These are phyloP conservation scores for Frankliniella fusca DNA, from an alignment of 2,888 invertebrate species.

Conservation along the genomic window DNA sequence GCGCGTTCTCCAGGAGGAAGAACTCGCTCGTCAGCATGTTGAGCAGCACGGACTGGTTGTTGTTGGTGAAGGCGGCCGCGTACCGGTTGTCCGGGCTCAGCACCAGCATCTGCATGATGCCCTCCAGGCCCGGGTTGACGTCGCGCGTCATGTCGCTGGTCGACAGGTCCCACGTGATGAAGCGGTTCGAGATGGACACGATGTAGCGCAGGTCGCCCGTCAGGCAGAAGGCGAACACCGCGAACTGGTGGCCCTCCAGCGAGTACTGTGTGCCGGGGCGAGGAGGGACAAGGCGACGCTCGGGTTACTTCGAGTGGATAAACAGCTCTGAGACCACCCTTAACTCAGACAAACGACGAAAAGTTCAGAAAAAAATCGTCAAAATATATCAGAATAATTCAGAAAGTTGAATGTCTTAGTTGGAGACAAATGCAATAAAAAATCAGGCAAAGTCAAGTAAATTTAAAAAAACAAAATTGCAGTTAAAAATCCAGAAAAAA, in stretches of 20 bases:
- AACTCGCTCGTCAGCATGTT: conserved; percentile 94
- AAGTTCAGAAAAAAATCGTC: too few species aligned
- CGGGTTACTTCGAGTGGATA: too few species aligned
- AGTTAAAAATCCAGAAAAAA: too few species aligned
- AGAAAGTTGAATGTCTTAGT: too few species aligned
- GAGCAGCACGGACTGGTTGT: conserved; percentile 86
- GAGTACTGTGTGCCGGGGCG: conserved; percentile 66
- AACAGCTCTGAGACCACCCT: too few species aligned
- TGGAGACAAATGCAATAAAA: too few species aligned
- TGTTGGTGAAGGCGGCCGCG: conserved; percentile 93
- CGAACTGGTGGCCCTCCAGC: conserved; percentile 96
- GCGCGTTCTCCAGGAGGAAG: conserved; percentile 77
- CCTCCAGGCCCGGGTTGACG: conserved; percentile 88
- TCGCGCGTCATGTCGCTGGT: conserved; percentile 93
- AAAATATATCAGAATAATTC: too few species aligned
- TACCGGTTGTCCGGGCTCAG: conserved; percentile 93
- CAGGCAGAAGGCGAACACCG: conserved; percentile 86
- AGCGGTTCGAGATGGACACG: conserved; percentile 92
- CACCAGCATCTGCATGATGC: conserved; percentile 91
- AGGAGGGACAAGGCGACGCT: too few species aligned
- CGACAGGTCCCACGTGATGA: conserved; percentile 94
- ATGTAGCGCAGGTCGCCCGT: conserved; percentile 89
- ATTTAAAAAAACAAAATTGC: too few species aligned
- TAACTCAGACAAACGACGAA: too few species aligned
- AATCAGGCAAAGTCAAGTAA: too few species aligned